Conservation (phyloP, 1,140 invertebrate species). For the Bathynomus jamesi region DNA sequence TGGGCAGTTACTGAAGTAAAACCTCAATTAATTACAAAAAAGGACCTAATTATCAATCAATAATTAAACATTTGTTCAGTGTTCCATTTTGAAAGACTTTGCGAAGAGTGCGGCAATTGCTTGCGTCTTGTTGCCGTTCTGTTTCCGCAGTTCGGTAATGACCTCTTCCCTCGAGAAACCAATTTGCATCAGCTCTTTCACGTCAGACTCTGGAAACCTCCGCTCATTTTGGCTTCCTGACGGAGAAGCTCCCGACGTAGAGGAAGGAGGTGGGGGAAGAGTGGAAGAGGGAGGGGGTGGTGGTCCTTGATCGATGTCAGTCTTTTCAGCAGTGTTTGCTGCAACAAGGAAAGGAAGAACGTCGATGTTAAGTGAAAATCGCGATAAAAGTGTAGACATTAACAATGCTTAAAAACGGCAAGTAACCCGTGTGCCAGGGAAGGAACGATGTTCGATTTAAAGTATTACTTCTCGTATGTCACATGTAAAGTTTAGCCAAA, state of each 20-base stretch:
- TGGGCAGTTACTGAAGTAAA: too few species aligned
- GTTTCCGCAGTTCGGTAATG: constrained; percentile 63
- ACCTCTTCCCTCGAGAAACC: constrained; percentile 69
- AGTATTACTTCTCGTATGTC: not conserved
- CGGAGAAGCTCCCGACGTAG: not conserved
- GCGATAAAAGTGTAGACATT: too few species aligned
- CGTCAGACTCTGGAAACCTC: constrained; percentile 61
- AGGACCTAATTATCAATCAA: too few species aligned
- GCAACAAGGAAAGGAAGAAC: too few species aligned
- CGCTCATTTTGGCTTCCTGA: constrained; percentile 43
- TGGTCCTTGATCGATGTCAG: not conserved
- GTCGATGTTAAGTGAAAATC: too few species aligned
- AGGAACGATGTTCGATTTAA: not conserved
- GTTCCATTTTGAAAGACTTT: constrained; percentile 44
- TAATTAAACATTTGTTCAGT: too few species aligned
- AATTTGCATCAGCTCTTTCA: constrained; percentile 62
- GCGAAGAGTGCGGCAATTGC: constrained; percentile 72
- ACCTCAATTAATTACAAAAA: too few species aligned
- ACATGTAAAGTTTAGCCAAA: not conserved
- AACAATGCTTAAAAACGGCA: too few species aligned
- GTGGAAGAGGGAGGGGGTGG: too few species aligned
- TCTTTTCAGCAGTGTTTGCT: not conserved
- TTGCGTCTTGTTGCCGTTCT: constrained; percentile 72
- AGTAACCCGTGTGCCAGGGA: too few species aligned
- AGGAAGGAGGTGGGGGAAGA: not conserved